Evolutionary conservation across 2,888 invertebrate genomes (phyloP), one percentile per base, ranked within the genome.

Genomic region (Syritta pipiens): DNA sequence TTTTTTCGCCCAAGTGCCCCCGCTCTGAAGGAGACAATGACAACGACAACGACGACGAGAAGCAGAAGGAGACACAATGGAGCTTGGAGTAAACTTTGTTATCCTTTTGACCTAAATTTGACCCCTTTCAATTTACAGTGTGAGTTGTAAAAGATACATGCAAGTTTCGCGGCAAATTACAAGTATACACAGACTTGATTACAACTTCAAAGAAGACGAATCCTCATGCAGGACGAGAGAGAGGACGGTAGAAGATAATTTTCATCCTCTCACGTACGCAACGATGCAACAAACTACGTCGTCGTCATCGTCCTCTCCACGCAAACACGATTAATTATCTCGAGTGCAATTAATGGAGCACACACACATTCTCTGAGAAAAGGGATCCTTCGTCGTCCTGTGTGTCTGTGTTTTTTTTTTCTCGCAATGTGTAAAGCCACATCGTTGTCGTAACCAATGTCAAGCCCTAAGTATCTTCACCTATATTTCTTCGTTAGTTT

Each of bases 311-410:
- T n/a, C n/a, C n/a, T n/a, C 62, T 62, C 14, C 46, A 44, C 22
- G 32, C 55, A 71, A 76, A 71, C 71, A 65, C 57, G 65, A 77
- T 77, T 72, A 77, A 77, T 71, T 77, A 72, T 65, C 67, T 68
- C 60, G 44, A 79, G 72, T 55, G 67, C 60, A 67, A 72, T 79
- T 79, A 79, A 79, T 59, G 42, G 46, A 22, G 26, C 20, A 17
- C 7, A 19, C 24, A 5, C 32, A 49, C 22, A 4, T 28, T 24
- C 17, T 20, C 35, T 17, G 7, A 22, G 9, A n/a, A 22, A 44
- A 37, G 57, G 10, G 19, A 49, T 26, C 12, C 9, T 12, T 17
- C 26, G 17, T 26, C 26, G n/a, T n/a, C n/a, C n/a, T n/a, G n/a
- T n/a, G n/a, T n/a, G n/a, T n/a, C n/a, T n/a, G n/a, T n/a, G n/a